phyloP scores from a whole-genome alignment of 2,113 vertebrate species.

The Gobio gobio region DNA sequence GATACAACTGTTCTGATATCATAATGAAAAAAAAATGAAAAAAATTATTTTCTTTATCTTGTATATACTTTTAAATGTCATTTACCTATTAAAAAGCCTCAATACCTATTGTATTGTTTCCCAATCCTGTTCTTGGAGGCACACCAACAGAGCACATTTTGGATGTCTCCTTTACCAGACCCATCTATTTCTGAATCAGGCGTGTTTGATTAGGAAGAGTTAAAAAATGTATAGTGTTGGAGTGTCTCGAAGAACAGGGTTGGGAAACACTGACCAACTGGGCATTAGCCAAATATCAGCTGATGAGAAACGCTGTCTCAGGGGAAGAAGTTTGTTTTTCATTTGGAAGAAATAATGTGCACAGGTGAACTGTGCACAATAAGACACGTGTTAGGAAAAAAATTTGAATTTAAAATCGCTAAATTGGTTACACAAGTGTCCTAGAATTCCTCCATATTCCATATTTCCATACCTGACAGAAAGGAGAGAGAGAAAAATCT shows the following conservation, averaged over 20 bases:
- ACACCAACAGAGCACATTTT: no score
- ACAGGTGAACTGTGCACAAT: background rate
- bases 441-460: background rate
- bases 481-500: background rate
- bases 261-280: no score
- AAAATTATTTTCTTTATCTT: background rate
- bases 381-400: background rate
- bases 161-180: no score
- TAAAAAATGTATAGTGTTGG: no score
- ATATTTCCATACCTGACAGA: background rate
- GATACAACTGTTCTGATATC: background rate
- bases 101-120: background rate
- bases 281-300: background rate
- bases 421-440: background rate
- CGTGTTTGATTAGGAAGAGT: no score
- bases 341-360: background rate
- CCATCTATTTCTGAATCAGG: no score
- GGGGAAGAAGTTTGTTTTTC: background rate
- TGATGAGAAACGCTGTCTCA: background rate
- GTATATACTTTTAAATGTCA: background rate
- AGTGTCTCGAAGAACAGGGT: no score
- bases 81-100: background rate
- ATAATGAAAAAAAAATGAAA: background rate
- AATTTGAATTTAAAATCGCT: background rate
- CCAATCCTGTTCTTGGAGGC: no score